Evolutionary conservation across 2,113 vertebrate species (phyloP).

Genomic region (Mus spicilegus): DNA sequence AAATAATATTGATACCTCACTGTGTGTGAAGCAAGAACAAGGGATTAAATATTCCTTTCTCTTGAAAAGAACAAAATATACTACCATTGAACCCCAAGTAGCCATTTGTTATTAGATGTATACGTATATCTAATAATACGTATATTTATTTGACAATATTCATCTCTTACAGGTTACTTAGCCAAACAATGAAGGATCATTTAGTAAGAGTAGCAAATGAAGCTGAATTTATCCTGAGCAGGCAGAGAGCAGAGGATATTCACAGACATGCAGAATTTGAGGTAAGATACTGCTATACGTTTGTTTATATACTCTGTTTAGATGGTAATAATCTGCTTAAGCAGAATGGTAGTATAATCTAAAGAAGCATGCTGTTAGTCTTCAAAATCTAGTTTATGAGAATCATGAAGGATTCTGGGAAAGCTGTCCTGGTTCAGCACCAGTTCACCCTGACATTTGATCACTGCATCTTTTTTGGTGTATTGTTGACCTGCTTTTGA

Average conservation of each 20-base stretch:
- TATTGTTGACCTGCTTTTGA: conserved; percentile 17
- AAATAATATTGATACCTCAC: background rate
- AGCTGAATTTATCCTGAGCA: conserved; percentile 98
- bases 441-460: background rate
- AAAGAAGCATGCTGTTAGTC: background rate
- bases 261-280: conserved; percentile 99
- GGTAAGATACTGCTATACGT: conserved; percentile 86
- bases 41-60: background rate
- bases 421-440: background rate
- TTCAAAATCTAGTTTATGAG: background rate
- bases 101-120: background rate
- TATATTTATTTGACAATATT: conserved; percentile 62
- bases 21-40: conserved; percentile 29
- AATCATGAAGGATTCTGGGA: background rate
- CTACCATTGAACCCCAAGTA: background rate
- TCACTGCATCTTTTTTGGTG: background rate
- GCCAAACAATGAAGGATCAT: conserved; percentile 99
- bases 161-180: conserved; percentile 91
- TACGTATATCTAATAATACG: background rate
- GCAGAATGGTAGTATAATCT: background rate
- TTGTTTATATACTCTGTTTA: background rate
- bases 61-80: background rate
- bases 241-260: conserved; percentile 98
- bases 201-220: conserved; percentile 98
- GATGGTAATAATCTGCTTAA: background rate